Evolutionary conservation across 2,113 vertebrate species (phyloP).

Genomic region (Columba livia): DNA sequence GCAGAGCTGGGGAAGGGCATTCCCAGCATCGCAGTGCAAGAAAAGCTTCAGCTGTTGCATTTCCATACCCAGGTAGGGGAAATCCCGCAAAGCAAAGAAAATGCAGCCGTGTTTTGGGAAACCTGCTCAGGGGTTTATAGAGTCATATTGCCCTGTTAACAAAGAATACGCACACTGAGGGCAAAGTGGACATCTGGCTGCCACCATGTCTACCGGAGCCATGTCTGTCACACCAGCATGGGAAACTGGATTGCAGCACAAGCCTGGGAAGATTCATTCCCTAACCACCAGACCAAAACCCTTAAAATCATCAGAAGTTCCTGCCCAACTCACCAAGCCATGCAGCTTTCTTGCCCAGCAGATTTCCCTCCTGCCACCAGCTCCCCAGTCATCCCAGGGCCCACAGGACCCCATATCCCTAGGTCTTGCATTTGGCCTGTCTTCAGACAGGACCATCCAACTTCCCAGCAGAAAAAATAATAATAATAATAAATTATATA

Average conservation of each 20-base stretch:
- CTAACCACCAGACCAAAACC: not conserved
- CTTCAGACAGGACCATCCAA: not conserved
- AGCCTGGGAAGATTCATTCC: not conserved
- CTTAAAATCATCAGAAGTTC: not conserved
- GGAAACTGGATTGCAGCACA: not conserved
- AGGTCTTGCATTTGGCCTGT: fast-evolving
- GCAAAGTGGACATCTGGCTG: not conserved
- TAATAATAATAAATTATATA: no score
- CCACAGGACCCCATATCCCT: fast-evolving
- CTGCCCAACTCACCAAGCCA: not conserved
- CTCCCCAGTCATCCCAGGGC: not conserved
- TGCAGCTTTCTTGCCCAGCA: fast-evolving
- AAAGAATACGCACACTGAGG: fast-evolving
- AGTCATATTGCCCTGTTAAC: fast-evolving
- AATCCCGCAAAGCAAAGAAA: not conserved
- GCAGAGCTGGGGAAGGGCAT: not conserved
- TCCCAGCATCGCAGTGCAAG: not conserved
- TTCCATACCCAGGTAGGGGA: not conserved
- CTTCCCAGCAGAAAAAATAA: not conserved
- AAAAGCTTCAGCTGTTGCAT: not conserved
- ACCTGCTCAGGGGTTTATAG: not conserved
- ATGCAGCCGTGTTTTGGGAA: not conserved
- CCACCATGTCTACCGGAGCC: not conserved
- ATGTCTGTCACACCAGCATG: fast-evolving
- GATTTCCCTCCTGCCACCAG: not conserved